These are phyloP conservation scores for Atrichornis clamosus DNA, from an alignment of 2,113 vertebrate genomes.

Conservation along the genomic window DNA sequence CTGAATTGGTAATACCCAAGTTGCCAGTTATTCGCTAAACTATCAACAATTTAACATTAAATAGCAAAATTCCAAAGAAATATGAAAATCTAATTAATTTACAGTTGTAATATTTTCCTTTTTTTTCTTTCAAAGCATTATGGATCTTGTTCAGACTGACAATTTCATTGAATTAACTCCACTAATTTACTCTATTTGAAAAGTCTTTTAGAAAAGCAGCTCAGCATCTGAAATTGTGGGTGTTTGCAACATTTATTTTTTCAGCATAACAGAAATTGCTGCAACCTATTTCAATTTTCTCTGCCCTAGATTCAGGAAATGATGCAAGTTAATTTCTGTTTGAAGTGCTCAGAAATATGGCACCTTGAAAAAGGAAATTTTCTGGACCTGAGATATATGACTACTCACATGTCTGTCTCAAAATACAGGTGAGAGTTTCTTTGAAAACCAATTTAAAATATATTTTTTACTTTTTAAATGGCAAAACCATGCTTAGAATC, in stretches of 20 bases:
- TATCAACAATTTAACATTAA: neutral
- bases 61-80: neutral
- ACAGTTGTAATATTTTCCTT: neutral
- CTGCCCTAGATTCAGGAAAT: constrained; percentile 29
- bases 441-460: neutral
- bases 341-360: neutral
- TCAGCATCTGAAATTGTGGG: constrained; percentile 24
- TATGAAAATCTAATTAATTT: neutral
- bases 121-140: neutral
- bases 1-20: neutral
- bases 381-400: neutral
- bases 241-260: constrained; percentile 5
- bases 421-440: neutral
- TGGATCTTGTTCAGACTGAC: neutral
- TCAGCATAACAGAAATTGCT: neutral
- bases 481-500: neutral
- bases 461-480: neutral
- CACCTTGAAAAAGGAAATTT: neutral
- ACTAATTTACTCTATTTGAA: neutral
- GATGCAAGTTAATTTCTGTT: constrained; percentile 1
- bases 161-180: neutral
- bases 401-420: neutral
- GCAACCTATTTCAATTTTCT: constrained; percentile 11
- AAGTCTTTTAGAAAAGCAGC: neutral
- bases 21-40: neutral